phyloP scores from a whole-genome alignment of 1,140 invertebrate species.

The Papilio xuthus region DNA sequence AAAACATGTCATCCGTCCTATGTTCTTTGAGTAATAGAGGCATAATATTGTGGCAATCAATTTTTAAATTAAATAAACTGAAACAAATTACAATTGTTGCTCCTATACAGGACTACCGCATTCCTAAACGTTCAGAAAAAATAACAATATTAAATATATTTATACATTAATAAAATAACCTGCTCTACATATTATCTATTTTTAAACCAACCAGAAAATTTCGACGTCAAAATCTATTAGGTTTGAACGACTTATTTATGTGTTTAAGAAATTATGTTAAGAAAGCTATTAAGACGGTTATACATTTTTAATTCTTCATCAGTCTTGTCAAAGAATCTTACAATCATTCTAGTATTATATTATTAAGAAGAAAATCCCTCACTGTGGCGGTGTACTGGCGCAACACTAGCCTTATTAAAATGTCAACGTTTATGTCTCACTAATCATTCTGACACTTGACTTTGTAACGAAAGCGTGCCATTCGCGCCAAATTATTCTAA shows the following conservation, averaged over 20 bases:
- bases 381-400: no score
- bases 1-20: background rate
- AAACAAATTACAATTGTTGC: no score
- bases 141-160: background rate
- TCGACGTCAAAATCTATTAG: slow-evolving; percentile 13
- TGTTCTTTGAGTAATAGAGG: background rate
- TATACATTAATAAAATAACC: background rate
- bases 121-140: background rate
- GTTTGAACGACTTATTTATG: background rate
- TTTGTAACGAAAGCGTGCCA: no score
- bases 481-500: no score
- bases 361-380: no score
- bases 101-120: background rate
- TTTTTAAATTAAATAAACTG: background rate
- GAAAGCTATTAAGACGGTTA: background rate
- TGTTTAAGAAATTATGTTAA: background rate
- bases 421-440: no score
- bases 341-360: no score
- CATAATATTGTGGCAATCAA: no score
- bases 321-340: no score
- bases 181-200: background rate
- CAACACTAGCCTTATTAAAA: no score
- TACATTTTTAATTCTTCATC: no score
- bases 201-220: background rate
- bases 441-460: no score